Percentiles rank a stretch among this genome's conserved stretches.
phyloP scores from a whole-genome alignment of 2,113 vertebrate species.

The Notarius quadriscutis region DNA sequence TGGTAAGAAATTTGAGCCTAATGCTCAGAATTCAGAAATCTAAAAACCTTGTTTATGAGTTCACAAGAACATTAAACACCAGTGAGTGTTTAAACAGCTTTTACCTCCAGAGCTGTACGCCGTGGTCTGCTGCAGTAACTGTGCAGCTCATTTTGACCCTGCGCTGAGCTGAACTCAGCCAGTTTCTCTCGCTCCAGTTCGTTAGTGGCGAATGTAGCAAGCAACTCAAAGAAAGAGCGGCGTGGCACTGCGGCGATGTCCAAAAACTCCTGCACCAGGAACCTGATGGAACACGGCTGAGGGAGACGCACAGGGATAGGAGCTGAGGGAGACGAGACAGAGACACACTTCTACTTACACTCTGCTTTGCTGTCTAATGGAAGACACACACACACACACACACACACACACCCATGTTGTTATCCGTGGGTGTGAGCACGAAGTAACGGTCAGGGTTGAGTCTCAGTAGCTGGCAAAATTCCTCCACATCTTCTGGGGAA shows the following conservation, averaged over 20 bases:
- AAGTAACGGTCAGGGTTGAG: conserved; percentile 79
- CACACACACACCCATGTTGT: conserved; percentile 63
- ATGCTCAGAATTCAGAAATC: background rate
- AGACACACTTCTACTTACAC: background rate
- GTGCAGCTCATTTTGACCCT: conserved; percentile 84
- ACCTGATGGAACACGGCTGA: conserved; percentile 78
- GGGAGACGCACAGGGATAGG: conserved; percentile 74
- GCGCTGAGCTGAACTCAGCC: conserved; percentile 81
- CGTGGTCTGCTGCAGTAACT: conserved; percentile 86
- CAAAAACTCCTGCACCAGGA: conserved; percentile 82
- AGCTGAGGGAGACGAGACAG: conserved; percentile 56
- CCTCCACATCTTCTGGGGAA: conserved; percentile 66
- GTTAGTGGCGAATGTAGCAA: conserved; percentile 74
- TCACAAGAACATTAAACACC: background rate
- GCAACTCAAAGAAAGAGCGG: conserved; percentile 89
- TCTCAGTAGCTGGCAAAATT: conserved; percentile 80
- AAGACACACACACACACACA: background rate
- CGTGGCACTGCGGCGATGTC: conserved; percentile 85
- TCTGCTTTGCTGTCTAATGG: background rate
- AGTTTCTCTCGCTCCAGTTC: conserved; percentile 87
- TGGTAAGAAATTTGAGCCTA: background rate
- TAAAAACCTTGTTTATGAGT: background rate
- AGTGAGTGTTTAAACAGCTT: accelerated
- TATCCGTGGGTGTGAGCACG: conserved; percentile 69
- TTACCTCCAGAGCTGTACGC: conserved; percentile 87